phyloP scores from a whole-genome alignment of 64 coral and sea anemone genomes.

The Dendronephthya gigantea region DNA sequence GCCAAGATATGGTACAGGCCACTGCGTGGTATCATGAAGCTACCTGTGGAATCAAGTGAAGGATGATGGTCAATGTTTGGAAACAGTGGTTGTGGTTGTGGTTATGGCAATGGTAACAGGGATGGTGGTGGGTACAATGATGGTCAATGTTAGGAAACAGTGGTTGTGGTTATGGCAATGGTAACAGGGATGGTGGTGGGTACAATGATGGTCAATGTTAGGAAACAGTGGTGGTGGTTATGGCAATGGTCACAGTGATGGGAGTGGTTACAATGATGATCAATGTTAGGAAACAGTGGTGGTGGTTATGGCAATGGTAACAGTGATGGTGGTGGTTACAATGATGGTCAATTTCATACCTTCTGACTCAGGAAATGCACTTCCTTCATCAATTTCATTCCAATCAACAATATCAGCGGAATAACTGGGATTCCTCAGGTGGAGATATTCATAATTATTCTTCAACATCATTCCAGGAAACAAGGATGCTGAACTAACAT shows the following conservation, averaged over 20 bases:
- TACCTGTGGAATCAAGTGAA: not conserved
- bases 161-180: no score
- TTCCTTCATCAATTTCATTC: not conserved
- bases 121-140: no score
- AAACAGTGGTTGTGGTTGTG: no score
- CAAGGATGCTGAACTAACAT: not conserved
- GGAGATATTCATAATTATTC: not conserved
- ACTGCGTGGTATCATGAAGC: not conserved
- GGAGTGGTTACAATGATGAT: no score
- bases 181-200: no score
- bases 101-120: not conserved
- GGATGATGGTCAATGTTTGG: not conserved
- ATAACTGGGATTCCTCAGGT: not conserved
- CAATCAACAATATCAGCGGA: not conserved
- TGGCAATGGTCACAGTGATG: not conserved
- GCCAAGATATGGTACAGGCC: not conserved
- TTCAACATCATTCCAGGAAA: not conserved
- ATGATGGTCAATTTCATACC: not conserved
- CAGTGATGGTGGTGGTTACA: no score
- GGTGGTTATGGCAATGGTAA: no score
- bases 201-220: not conserved
- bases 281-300: no score
- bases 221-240: no score
- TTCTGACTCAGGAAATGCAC: not conserved
- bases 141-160: no score